Percentiles rank a stretch among this genome's conserved stretches.
Conservation (phyloP, 2,888 invertebrate species). For the Perdita meconis region DNA sequence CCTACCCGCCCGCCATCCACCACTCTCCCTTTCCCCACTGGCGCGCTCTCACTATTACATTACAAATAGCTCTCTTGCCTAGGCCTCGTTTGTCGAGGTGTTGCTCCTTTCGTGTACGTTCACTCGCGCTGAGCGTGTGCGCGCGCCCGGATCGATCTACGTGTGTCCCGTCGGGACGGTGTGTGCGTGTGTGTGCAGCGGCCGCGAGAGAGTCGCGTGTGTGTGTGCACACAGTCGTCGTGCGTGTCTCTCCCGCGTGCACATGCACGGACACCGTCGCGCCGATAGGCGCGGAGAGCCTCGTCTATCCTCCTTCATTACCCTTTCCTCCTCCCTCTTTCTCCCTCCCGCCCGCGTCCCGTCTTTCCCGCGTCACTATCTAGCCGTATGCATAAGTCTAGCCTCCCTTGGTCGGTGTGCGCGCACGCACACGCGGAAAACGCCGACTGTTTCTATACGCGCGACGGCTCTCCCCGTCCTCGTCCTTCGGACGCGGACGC, state of each 20-base stretch:
- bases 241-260: slow-evolving; percentile 28
- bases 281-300: slow-evolving; percentile 34
- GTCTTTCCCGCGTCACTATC: slow-evolving; percentile 40
- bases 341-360: slow-evolving; percentile 2
- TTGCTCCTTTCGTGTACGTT: slow-evolving; percentile 63
- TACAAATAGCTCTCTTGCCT: slow-evolving; percentile 80
- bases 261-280: slow-evolving; percentile 28
- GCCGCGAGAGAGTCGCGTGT: not conserved
- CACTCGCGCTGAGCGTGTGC: slow-evolving; percentile 21
- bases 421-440: slow-evolving; percentile 18
- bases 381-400: slow-evolving; percentile 24
- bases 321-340: slow-evolving; percentile 9
- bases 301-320: slow-evolving; percentile 19
- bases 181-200: too few relatives aligned
- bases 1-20: slow-evolving; percentile 68
- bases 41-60: slow-evolving; percentile 79
- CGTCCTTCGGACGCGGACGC: slow-evolving; percentile 36
- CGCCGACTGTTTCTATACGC: slow-evolving; percentile 36
- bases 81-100: slow-evolving; percentile 71
- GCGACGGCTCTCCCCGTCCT: slow-evolving; percentile 43
- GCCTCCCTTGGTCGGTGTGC: slow-evolving; percentile 11
- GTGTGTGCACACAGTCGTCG: too few relatives aligned
- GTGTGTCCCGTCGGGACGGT: too few relatives aligned
- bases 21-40: slow-evolving; percentile 77
- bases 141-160: slow-evolving; percentile 34